A percentile compares a stretch with the other conserved stretches of the same genome.
These are phyloP conservation scores for Pampus argenteus DNA, from an alignment of 2,797 vertebrate genomes.

Conservation along the genomic window DNA sequence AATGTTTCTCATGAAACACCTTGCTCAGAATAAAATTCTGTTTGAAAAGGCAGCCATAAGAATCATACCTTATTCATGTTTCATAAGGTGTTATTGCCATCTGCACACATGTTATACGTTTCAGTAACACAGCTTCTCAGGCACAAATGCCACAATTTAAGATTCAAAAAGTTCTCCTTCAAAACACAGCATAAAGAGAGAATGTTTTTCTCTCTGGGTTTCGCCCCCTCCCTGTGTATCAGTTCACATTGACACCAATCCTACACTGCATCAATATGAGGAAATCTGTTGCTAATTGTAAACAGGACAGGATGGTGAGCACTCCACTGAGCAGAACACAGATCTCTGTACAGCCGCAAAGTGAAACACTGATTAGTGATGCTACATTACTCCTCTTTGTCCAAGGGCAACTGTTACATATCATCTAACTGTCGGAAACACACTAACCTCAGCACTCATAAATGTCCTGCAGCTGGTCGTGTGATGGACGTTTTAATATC, in stretches of 20 bases:
- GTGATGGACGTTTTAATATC: conserved; percentile 67
- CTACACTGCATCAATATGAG: conserved; percentile 55
- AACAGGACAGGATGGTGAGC: conserved; percentile 73
- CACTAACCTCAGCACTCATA: conserved; percentile 60
- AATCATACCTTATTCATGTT: conserved; percentile 1
- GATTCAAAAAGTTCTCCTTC: too few species aligned
- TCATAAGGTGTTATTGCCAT: neutral
- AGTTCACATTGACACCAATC: conserved; percentile 57
- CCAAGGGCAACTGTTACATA: conserved; percentile 83
- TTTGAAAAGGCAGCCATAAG: conserved; percentile 2
- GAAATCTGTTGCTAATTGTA: conserved; percentile 76
- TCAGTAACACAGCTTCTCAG: neutral
- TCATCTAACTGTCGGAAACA: conserved; percentile 71
- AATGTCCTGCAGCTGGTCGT: conserved; percentile 64
- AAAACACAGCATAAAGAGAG: conserved; percentile 21
- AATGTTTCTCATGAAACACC: neutral
- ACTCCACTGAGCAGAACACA: conserved; percentile 70
- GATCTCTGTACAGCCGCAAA: conserved; percentile 69
- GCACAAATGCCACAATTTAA: too few species aligned
- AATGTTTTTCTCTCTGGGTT: conserved; percentile 53
- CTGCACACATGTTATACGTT: neutral
- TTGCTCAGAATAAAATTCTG: neutral
- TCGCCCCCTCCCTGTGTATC: conserved; percentile 44
- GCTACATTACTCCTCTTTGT: conserved; percentile 82
- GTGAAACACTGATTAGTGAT: conserved; percentile 82